These are phyloP conservation scores for Hyaena hyaena DNA, from an alignment of 2,113 vertebrate species.

Conservation along the genomic window DNA sequence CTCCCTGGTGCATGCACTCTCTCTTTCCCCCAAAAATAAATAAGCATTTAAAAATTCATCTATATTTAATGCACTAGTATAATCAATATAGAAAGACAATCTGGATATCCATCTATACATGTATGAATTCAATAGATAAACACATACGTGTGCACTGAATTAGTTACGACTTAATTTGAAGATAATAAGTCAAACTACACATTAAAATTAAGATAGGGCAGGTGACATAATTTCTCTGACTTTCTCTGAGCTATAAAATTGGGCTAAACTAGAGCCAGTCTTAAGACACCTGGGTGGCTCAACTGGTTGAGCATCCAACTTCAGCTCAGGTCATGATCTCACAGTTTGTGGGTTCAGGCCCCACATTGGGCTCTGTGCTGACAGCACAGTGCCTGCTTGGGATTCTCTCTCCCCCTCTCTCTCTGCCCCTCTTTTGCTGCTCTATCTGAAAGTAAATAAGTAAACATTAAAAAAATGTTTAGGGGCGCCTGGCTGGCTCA, in stretches of 20 bases:
- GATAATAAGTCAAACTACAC: background rate
- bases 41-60: background rate
- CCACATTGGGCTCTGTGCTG: no score
- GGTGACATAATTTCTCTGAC: background rate
- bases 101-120: background rate
- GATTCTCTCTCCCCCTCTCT: no score
- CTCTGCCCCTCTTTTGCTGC: no score
- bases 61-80: background rate
- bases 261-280: background rate
- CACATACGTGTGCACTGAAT: background rate
- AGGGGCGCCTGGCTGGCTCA: no score
- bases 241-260: background rate
- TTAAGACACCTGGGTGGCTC: background rate
- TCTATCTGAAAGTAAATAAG: no score
- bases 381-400: no score
- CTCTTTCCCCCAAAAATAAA: no score
- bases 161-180: background rate
- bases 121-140: background rate
- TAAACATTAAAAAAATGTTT: no score
- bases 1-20: no score
- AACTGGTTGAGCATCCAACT: no score
- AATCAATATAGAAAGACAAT: background rate
- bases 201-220: background rate
- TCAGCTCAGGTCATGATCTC: no score
- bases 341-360: no score